Percentiles rank a stretch among this genome's conserved stretches.
These are phyloP conservation scores for Baronia brevicornis DNA, from an alignment of 2,888 invertebrate genomes.

Conservation along the genomic window DNA sequence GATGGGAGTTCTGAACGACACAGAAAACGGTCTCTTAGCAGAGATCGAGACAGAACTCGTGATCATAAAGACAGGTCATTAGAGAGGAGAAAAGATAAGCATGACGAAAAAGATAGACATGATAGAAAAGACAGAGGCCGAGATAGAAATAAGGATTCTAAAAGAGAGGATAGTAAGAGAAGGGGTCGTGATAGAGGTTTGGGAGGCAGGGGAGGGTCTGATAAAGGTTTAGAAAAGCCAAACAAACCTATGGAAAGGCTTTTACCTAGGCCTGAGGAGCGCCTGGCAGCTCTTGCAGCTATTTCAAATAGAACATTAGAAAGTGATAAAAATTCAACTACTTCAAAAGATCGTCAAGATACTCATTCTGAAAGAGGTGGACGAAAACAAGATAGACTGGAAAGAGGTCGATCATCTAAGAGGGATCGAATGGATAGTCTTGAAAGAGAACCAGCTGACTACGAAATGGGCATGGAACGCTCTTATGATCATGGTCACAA, in stretches of 20 bases:
- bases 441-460: conserved; percentile 66
- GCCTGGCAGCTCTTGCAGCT: conserved; percentile 76
- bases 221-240: conserved; percentile 77
- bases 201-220: conserved; percentile 59
- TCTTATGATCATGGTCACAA: conserved; percentile 65
- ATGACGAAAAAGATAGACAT: conserved; percentile 75
- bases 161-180: conserved; percentile 70
- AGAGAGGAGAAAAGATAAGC: conserved; percentile 69
- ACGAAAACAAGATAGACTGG: conserved; percentile 63
- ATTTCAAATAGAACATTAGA: conserved; percentile 65
- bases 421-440: conserved; percentile 63
- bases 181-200: conserved; percentile 65
- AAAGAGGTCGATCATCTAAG: conserved; percentile 70
- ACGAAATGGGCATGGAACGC: conserved; percentile 59
- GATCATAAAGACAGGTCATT: conserved; percentile 66
- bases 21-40: conserved; percentile 54
- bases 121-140: conserved; percentile 83
- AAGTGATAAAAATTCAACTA: conserved; percentile 60
- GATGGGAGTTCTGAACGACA: conserved; percentile 60
- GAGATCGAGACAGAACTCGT: conserved; percentile 71
- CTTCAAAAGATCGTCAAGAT: conserved; percentile 66
- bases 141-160: conserved; percentile 73
- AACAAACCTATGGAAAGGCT: conserved; percentile 78
- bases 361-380: conserved; percentile 64
- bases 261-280: conserved; percentile 78